Evolutionary conservation across 2,888 invertebrate species (phyloP), one percentile per base, ranked within the genome.

Genomic region (Epistrophella euchroma): DNA sequence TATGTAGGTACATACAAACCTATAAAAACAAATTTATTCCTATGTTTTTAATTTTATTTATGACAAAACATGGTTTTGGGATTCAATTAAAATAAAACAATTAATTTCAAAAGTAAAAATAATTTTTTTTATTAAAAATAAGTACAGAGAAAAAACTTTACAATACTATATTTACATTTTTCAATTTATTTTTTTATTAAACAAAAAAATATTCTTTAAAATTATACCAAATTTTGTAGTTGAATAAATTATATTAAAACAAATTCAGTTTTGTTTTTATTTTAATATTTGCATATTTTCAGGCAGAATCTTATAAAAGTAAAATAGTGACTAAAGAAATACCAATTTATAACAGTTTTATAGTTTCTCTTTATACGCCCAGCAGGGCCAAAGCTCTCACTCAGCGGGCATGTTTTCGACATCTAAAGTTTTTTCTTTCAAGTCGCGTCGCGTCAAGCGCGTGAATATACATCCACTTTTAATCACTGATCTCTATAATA

Each of bases 201-300:
- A n/a, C n/a, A n/a, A 28, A 52, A 7, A 52, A 52, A 52, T n/a
- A 28, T 52, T n/a, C 25, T 28, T 52, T 25, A 7, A 28, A 52
- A 28, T 52, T 52, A 28, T 28, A 52, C 52, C 52, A 52, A 52
- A 25, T 52, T 52, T 52, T 52, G 52, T 52, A 52, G 25, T 52
- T 52, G 25, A 25, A 52, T 52, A 52, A 50, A 50, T 50, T 50
- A 22, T 50, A 50, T 22, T 50, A 13, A 50, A 22, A 50, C 1
- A 4, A 50, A 19, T 4, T 45, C 0, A 47, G 3, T 47, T 10
- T 0, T 19, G 0, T 47, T 6, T 28, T 5, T 32, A 7, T 32
- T 28, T 28, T 5, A 28, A 4, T 28, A 6, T 28, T 28, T 28
- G 4, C 28, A 4, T 4, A 28, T 28, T 28, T 28, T 28, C 28